Base-by-base conservation (phyloP, 2,113 vertebrate genomes). In the Rousettus leschenaultii region DNA sequence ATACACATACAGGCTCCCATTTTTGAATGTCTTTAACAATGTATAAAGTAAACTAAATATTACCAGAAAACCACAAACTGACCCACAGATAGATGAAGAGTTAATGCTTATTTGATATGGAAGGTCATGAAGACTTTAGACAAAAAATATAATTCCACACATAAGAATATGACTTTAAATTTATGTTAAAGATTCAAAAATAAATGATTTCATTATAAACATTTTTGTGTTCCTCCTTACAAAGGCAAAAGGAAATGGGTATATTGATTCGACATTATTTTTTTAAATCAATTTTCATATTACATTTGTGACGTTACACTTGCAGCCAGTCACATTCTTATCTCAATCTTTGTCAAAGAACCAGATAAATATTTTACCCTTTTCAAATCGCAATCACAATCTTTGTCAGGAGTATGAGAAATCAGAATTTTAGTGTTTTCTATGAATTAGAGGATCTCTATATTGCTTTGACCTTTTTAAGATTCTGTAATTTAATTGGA, bases 401-500 rank as follows among this genome's bases (percentile, higher is more conserved):
- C 97, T 96, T 97, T 96, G 97, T 97, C 82, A 94, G 80, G 74
- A 98, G 16, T 97, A 82, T 97, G 94, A 97, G 87, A 98, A 98
- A 98, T 97, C 97, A 97, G 97, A 98, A 97, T 98, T 98, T 99
- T 98, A 98, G 98, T 98, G 97, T 98, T 98, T 95, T 97, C 93
- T 98, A 74, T 98, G 98, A 99, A 98, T 98, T 98, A 98, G 94
- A 96, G 84, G 97, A 98, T 89, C 92, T 98, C 92, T 98, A 96
- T 98, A 98, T 98, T 98, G 98, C 98, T 98, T 97, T 98, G 98
- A 98, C 98, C 98, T 99, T 99, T 99, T 99, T 96, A 99, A 98
- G 98, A 98, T 98, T 98, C 98, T 98, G 78, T 98, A 85, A 97
- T 98, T 98, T 98, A 98, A 98, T 98, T 98, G 98, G 98, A 98